Conservation (phyloP, 2,113 vertebrate species). For the Notiomystis cincta region DNA sequence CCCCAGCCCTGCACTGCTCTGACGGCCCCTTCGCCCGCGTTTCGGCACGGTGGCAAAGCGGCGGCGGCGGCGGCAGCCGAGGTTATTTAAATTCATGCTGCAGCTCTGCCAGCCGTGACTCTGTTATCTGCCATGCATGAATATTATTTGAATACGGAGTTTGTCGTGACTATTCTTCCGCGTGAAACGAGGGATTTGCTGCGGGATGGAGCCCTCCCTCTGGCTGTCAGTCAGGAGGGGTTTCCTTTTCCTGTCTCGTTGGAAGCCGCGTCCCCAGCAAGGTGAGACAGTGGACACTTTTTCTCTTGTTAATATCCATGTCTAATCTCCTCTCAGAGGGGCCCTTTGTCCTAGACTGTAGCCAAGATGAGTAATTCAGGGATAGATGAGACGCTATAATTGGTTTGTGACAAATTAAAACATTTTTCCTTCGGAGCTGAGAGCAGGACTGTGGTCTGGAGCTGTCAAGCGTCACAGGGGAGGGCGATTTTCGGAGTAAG, state of each 20-base stretch:
- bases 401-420: conserved; percentile 70
- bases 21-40: not conserved
- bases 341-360: conserved; percentile 65
- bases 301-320: conserved; percentile 70
- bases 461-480: conserved; percentile 57
- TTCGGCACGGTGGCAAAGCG: rapidly evolving
- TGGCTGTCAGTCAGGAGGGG: conserved; percentile 50
- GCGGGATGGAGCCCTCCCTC: conserved; percentile 56
- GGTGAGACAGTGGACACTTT: conserved; percentile 69
- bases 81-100: conserved; percentile 51
- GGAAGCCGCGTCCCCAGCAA: conserved; percentile 48
- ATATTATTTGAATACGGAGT: conserved; percentile 43
- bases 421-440: conserved; percentile 58
- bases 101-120: conserved; percentile 54
- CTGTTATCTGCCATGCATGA: conserved; percentile 51
- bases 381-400: conserved; percentile 69
- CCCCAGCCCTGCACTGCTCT: not conserved
- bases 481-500: conserved; percentile 43
- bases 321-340: conserved; percentile 68
- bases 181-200: conserved; percentile 51
- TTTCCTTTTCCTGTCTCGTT: conserved; percentile 61
- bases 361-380: conserved; percentile 69
- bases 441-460: conserved; percentile 68
- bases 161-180: conserved; percentile 53
- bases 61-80: not conserved